A percentile compares a stretch with the other conserved stretches of the same genome.
Evolutionary conservation across 2,113 vertebrate species (phyloP).

Genomic region (Odontesthes bonariensis): DNA sequence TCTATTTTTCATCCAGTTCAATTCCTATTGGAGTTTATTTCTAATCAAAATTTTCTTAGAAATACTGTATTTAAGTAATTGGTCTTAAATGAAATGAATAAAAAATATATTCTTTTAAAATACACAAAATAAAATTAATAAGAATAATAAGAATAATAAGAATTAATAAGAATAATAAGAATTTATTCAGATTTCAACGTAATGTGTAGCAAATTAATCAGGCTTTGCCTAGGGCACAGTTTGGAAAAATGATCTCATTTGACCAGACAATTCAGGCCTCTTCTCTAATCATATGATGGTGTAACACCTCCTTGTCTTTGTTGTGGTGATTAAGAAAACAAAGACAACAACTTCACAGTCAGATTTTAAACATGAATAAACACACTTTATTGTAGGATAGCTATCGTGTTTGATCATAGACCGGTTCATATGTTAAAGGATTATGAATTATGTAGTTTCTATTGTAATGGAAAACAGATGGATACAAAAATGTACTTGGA

Average conservation of each 20-base stretch:
- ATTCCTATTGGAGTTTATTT: too few relatives aligned
- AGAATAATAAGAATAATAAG: too few relatives aligned
- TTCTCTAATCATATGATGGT: constrained; percentile 71
- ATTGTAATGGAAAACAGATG: constrained; percentile 50
- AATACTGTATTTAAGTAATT: too few relatives aligned
- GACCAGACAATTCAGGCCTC: constrained; percentile 62
- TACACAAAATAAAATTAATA: too few relatives aligned
- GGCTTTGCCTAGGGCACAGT: constrained; percentile 63
- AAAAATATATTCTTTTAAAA: too few relatives aligned
- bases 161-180: too few relatives aligned
- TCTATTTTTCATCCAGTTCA: too few relatives aligned
- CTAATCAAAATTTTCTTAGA: too few relatives aligned
- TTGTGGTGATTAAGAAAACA: constrained; percentile 58
- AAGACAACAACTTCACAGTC: constrained; percentile 38
- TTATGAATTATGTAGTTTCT: constrained; percentile 45
- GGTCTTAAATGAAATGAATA: too few relatives aligned
- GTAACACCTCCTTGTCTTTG: constrained; percentile 54
- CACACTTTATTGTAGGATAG: background rate
- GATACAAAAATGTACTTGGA: constrained; percentile 33
- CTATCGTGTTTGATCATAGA: constrained; percentile 18
- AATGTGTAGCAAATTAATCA: constrained; percentile 79
- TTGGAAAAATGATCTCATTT: constrained; percentile 78
- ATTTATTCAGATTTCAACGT: too few relatives aligned
- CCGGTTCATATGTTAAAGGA: constrained; percentile 33
- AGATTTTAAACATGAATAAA: constrained; percentile 24